Evolutionary conservation across 2,113 vertebrate species (phyloP), one percentile per base, ranked within the genome.

Genomic region (Microcebus tavaratra): DNA sequence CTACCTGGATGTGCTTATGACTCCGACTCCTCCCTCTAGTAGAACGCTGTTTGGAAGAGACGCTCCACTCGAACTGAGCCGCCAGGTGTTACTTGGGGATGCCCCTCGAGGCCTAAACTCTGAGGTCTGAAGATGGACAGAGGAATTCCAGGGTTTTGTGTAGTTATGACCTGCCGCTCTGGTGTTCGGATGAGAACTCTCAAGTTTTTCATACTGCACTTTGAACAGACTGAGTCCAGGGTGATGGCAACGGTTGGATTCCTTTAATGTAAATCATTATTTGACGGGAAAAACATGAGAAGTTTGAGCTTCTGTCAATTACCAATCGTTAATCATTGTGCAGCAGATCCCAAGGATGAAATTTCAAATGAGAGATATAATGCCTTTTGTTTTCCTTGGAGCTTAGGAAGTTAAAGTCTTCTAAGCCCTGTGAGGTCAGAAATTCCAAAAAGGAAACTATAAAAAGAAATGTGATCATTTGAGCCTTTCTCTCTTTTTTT

Each of bases 351-450:
- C 67, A 45, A 34, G 50, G 70, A 50, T 75, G 65, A 68, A 68
- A 68, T 63, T 88, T 85, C 29, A 59, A 70, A 50, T 75, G n/a
- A 84, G 81, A 92, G 36, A 68, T 68, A 86, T 15, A 86, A 17
- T 21, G 21, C 31, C 72, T 90, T 88, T 92, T 84, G 39, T 79
- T 72, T 63, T 45, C 42, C 76, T 87, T 65, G 34, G 57, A 14
- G 9, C 65, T 88, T 87, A 94, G 75, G 80, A 92, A 59, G 25
- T 55, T 48, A 53, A 95, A 86, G 36, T 50, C 68, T 94, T 87
- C 31, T 63, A 61, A 42, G 39, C 29, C 67, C 48, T 97, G 17
- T 91, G 42, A 84, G 53, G 68, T 90, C 61, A 91, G 79, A 57
- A 82, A 86, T 93, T 92, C 68, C 27, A 50, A 79, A 72, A 83